Base-by-base conservation (phyloP, 2,888 invertebrate species). In the Trichopoda pennipes region DNA sequence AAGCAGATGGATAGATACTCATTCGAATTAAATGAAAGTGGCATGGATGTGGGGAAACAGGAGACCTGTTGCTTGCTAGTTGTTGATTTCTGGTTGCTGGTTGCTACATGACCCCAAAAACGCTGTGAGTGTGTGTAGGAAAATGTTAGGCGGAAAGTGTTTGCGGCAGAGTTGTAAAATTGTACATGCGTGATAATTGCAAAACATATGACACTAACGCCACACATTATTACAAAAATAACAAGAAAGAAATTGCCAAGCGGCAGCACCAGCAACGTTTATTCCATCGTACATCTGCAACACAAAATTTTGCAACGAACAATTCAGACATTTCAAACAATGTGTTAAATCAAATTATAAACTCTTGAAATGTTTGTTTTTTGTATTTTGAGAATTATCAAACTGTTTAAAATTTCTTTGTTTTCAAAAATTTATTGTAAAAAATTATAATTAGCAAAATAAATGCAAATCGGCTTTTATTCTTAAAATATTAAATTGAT, bases 51-150 rank as follows among this genome's bases (percentile, higher is more conserved):
- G 63, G 72, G 51, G 68, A 56, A 73, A 58, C 23, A 58, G 63
- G 79, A 79, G 82, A 82, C 82, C 82, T 82, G 82, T 82, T 82
- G 82, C 73, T n/a, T n/a, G n/a, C n/a, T 72, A n/a, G 55, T 51
- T 68, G 44, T 60, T 49, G 19, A 8, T 32, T 32, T 32, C 17
- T 32, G 10, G 44, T 21, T 64, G 51, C 64, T 32, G n/a, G 32
- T 21, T 64, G 58, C 64, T 55, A 61, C 56, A 75, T 76, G 82
- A 82, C 82, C 82, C 79, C 79, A 75, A 79, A 72, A 58, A 17
- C n/a, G n/a, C n/a, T n/a, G 17, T 58, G 16, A 28, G 44, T 55
- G 17, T 53, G 28, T 66, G 72, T 23, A 58, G 17, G 19, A 38
- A 61, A 32, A 42, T 55, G 21, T 56, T 58, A 17, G 12, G 12